Evolutionary conservation across 1,140 invertebrate species (phyloP), one percentile per base, ranked within the genome.

Genomic region (Portunus trituberculatus): DNA sequence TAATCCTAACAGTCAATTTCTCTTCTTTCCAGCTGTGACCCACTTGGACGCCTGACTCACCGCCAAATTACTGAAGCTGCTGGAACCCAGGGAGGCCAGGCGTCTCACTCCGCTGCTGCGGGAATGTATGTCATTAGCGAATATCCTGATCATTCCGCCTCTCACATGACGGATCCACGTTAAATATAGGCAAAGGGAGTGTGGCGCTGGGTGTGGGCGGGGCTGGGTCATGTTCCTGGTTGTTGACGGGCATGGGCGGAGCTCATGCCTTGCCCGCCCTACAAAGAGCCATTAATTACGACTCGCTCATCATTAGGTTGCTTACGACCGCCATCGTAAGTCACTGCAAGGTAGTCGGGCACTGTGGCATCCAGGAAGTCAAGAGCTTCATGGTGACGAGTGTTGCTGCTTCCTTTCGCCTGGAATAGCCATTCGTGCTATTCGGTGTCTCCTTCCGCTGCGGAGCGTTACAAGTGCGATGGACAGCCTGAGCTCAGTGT

Each of bases 211-310:
- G 67, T 76, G 67, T 76, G 67, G 67, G 67, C 67, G 67, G 67
- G 67, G 67, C 25, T 76, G 67, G 67, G 67, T 76, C 67, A 8
- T 8, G 67, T 76, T 76, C 67, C 67, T 76, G 67, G 67, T 76
- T 76, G 67, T 76, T 76, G 16, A 76, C 67, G 10, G 67, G 67
- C 67, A 12, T n/a, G 67, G 67, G 67, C 67, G 67, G 67, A 76
- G 25, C 67, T 76, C 12, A 8, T 76, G 67, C 12, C 8, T 25
- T 25, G 67, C 20, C 67, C 25, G 25, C 67, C 67, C 7, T 76
- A 76, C 67, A 76, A 76, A 76, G 67, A 76, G 67, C 67, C 67
- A 76, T 76, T 76, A 76, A 76, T 76, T 76, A 76, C n/a, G 67
- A 76, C 67, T 12, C 67, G 6, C 6, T n/a, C n/a, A 76, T 76